A percentile compares a stretch with the other conserved stretches of the same genome.
These are phyloP conservation scores for Drosophila tristis DNA, from an alignment of 1,140 invertebrate genomes.

Conservation along the genomic window DNA sequence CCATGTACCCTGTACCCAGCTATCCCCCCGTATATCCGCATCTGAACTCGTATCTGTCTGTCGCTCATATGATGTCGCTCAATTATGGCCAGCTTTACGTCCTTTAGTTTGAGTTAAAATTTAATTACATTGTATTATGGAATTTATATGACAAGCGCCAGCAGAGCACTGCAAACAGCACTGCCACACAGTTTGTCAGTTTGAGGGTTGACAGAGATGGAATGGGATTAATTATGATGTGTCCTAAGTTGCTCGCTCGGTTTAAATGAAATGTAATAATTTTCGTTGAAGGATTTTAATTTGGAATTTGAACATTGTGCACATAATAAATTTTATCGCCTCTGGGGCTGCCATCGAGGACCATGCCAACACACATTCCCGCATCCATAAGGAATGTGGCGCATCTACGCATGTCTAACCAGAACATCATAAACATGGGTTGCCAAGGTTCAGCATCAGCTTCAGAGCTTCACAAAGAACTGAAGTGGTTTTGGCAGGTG, in stretches of 20 bases:
- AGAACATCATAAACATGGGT: constrained; percentile 3
- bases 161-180: constrained; percentile 1
- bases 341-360: constrained; percentile 8
- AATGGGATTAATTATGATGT: constrained; percentile 84
- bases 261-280: constrained; percentile 84
- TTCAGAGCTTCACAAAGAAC: no score
- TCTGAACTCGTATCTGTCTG: constrained; percentile 12
- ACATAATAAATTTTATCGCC: constrained; percentile 65
- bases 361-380: constrained; percentile 17
- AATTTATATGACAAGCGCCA: constrained; percentile 81
- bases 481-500: no score
- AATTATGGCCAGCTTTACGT: constrained; percentile 77
- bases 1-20: neutral
- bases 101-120: constrained; percentile 75
- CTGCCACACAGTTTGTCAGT: constrained; percentile 17
- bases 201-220: constrained; percentile 21
- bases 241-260: constrained; percentile 66
- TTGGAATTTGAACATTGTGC: constrained; percentile 74
- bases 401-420: neutral
- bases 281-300: constrained; percentile 82
- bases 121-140: constrained; percentile 84
- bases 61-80: constrained; percentile 53
- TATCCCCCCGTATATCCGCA: no score
- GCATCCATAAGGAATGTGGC: neutral
- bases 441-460: no score